These are phyloP conservation scores for Tetragonula carbonaria DNA, from an alignment of 2,888 invertebrate genomes.

Conservation along the genomic window DNA sequence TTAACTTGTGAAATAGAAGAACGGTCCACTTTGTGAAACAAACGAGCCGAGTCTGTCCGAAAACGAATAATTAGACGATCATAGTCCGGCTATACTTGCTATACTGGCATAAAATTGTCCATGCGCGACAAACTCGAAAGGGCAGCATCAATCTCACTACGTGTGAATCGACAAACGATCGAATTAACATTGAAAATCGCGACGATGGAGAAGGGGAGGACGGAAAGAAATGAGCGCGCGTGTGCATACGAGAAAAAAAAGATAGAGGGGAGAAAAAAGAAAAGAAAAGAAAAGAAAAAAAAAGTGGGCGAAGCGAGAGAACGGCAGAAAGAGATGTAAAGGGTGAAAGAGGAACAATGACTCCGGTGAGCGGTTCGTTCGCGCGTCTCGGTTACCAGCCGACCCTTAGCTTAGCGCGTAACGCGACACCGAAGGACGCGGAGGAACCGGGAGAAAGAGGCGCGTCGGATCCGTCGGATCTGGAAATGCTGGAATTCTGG, in stretches of 20 bases:
- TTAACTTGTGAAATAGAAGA: too few species aligned
- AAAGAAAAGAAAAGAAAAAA: background rate
- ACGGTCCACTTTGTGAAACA: too few species aligned
- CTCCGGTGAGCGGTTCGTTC: constrained; percentile 72
- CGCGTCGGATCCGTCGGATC: constrained; percentile 1
- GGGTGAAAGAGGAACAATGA: constrained; percentile 59
- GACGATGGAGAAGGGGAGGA: background rate
- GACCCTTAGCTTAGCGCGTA: constrained; percentile 79
- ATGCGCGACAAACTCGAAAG: too few species aligned
- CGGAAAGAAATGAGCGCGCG: background rate
- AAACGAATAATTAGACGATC: too few species aligned
- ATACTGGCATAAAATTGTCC: too few species aligned
- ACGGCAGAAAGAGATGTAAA: background rate
- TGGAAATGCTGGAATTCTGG: constrained; percentile 19
- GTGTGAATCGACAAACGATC: background rate
- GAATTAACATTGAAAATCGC: background rate
- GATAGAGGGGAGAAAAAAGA: too few species aligned
- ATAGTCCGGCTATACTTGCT: too few species aligned
- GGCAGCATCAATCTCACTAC: too few species aligned
- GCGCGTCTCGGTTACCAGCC: constrained; percentile 78
- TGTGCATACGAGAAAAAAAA: background rate
- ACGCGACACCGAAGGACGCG: constrained; percentile 77
- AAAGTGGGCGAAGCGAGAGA: background rate
- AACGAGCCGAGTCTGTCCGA: too few species aligned
- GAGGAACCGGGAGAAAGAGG: background rate